Base-by-base conservation (phyloP, 1,140 invertebrate genomes). In the Danaus plexippus region DNA sequence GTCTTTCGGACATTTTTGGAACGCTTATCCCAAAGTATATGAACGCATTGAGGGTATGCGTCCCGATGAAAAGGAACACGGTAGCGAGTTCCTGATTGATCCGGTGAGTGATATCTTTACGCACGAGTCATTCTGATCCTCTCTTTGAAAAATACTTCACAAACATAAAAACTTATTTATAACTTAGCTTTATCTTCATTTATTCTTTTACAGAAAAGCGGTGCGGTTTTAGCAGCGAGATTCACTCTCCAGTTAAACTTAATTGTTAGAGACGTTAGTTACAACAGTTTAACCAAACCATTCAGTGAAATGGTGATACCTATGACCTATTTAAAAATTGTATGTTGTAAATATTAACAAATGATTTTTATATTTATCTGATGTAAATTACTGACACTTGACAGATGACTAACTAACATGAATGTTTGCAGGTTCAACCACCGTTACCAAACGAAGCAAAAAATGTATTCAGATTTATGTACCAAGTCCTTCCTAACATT, bases 1-100 rank as follows among this genome's bases (percentile, higher is more conserved):
- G 40, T 95, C 95, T 1, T 90, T 92, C 67, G 95, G 94, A 0
- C 95, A 97, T 80, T 97, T 96, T 64, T 87, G 92, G 53, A 77
- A 92, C 47, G 90, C 89, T 0, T 92, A 95, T 73, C 90, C 92
- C 4, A 85, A 79, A 50, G 69, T 94, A 1, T 65, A 90, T 32
- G 85, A 93, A 7, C 81, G 88, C 0, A 85, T 97, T 1, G 90
- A 92, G 3, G 94, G 94, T 9, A 73, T 95, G 9, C 69, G 82
- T 2, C 93, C 93, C 0, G 79, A 91, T 57, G 69, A 66, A 46
- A 66, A 88, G 11, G 88, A 89, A 59, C 92, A 92, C 69, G 83
- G 62, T 1, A 89, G 89, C 1, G 64, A 63, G 5, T 73, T 85
- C 46, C 10, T 71, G 0, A 60, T 85, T 13, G 81, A 85, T 12